Conservation (phyloP, 2,797 vertebrate species). For the Fistularia commersonii region DNA sequence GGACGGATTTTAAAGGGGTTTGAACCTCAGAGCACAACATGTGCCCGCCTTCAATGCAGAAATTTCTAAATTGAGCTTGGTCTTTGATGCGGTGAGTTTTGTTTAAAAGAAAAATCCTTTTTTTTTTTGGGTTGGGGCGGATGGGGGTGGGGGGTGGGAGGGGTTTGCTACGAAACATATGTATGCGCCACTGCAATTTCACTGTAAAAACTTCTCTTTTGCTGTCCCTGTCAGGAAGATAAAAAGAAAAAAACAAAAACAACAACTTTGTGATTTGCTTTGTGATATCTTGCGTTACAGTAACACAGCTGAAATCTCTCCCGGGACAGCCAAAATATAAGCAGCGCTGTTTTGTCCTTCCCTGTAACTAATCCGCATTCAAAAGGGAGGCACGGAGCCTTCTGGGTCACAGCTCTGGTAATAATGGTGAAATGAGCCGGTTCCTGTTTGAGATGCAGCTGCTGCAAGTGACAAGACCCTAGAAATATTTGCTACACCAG, state of each 20-base stretch:
- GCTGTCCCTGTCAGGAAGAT: slow-evolving; percentile 34
- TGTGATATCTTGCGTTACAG: too few species aligned
- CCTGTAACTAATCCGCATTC: slow-evolving; percentile 55
- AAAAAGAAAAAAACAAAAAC: slow-evolving; percentile 16
- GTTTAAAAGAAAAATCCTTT: too few species aligned
- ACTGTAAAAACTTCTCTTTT: slow-evolving; percentile 7
- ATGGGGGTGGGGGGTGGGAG: too few species aligned
- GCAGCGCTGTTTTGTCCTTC: slow-evolving; percentile 47
- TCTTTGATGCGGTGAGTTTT: slow-evolving; percentile 39
- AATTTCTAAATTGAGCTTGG: slow-evolving; percentile 35
- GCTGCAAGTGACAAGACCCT: neutral
- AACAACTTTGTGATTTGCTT: neutral
- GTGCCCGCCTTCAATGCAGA: slow-evolving; percentile 17
- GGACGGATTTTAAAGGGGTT: slow-evolving; percentile 14
- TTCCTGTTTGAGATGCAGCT: neutral
- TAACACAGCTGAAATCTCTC: too few species aligned
- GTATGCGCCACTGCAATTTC: too few species aligned
- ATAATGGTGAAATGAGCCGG: slow-evolving; percentile 61
- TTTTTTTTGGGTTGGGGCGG: too few species aligned
- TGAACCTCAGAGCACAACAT: slow-evolving; percentile 27
- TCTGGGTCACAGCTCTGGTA: slow-evolving; percentile 32
- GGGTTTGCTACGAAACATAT: too few species aligned
- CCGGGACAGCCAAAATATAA: too few species aligned
- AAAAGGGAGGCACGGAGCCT: slow-evolving; percentile 42
- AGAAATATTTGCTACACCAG: too few species aligned